Percentiles rank a stretch among this genome's conserved stretches.
phyloP scores from a whole-genome alignment of 2,888 invertebrate species.

The Acanthococcus lagerstroemiae region DNA sequence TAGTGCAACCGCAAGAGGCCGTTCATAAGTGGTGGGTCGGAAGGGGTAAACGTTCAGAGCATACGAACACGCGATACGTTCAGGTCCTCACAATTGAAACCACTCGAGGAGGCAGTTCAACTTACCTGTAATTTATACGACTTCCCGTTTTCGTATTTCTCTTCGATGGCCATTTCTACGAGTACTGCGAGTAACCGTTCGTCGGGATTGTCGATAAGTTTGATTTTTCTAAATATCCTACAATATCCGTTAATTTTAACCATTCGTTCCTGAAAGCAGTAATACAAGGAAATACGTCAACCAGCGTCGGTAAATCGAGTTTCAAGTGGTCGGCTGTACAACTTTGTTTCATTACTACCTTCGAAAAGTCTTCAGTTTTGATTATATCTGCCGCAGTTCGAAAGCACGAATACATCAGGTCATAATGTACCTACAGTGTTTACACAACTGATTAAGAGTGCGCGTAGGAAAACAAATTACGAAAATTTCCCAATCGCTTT shows the following conservation, averaged over 20 bases:
- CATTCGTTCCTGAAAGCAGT: conserved; percentile 41
- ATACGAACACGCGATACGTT: no score
- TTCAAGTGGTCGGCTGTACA: neutral
- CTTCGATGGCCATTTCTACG: conserved; percentile 45
- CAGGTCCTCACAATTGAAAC: no score
- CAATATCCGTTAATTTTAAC: conserved; percentile 41
- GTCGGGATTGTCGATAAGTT: conserved; percentile 44
- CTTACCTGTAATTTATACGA: conserved; percentile 32
- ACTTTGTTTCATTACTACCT: no score
- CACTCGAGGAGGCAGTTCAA: no score
- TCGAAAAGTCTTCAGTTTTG: conserved; percentile 19
- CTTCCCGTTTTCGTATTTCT: conserved; percentile 34
- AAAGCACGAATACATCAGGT: conserved; percentile 10
- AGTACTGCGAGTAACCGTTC: conserved; percentile 44
- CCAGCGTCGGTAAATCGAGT: neutral
- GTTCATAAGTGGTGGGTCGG: no score
- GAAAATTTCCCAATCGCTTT: neutral
- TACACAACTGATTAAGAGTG: neutral
- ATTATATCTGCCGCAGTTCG: conserved; percentile 9
- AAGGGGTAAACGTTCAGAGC: no score
- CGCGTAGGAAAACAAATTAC: neutral
- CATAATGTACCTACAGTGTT: conserved; percentile 8
- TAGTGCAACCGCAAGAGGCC: no score
- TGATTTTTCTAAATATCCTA: conserved; percentile 42
- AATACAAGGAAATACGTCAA: neutral